Evolutionary conservation across 2,797 vertebrate species (phyloP).

Genomic region (Smutsia gigantea): DNA sequence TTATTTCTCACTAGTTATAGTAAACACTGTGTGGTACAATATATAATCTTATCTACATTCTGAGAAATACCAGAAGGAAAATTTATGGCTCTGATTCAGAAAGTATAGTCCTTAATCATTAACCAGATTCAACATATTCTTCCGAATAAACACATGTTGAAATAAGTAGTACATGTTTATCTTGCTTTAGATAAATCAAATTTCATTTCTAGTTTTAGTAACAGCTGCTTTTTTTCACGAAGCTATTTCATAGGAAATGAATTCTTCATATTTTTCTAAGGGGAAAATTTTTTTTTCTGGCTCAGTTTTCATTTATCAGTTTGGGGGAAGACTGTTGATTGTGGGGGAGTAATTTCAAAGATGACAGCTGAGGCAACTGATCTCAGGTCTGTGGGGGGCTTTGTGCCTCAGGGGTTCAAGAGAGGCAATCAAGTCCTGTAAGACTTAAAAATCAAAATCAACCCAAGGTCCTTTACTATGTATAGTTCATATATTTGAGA

Average conservation of each 20-base stretch:
- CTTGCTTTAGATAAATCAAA: constrained; percentile 29
- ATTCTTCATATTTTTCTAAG: constrained; percentile 1
- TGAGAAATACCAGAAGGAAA: constrained; percentile 13
- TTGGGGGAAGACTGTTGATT: not conserved
- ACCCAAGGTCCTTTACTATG: not conserved
- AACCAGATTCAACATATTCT: not conserved
- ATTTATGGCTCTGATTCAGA: not conserved
- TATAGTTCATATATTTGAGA: constrained; percentile 11
- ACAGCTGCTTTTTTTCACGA: not conserved
- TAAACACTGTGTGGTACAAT: not conserved
- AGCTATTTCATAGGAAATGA: not conserved
- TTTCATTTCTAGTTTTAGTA: constrained; percentile 47
- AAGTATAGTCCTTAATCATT: not conserved
- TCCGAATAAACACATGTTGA: constrained; percentile 21
- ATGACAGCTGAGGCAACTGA: not conserved
- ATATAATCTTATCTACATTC: constrained; percentile 24
- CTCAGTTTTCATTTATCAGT: not conserved
- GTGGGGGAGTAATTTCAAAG: not conserved
- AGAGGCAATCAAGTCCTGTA: not conserved
- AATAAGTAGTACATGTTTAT: constrained; percentile 14
- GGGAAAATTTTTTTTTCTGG: not conserved
- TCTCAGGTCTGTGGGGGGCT: not conserved
- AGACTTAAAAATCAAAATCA: constrained; percentile 5
- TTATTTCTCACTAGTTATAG: not conserved
- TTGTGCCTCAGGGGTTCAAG: not conserved